A percentile compares a stretch with the other conserved stretches of the same genome.
phyloP scores from a whole-genome alignment of 2,888 invertebrate genomes.

The Dorcus parallelipipedus region DNA sequence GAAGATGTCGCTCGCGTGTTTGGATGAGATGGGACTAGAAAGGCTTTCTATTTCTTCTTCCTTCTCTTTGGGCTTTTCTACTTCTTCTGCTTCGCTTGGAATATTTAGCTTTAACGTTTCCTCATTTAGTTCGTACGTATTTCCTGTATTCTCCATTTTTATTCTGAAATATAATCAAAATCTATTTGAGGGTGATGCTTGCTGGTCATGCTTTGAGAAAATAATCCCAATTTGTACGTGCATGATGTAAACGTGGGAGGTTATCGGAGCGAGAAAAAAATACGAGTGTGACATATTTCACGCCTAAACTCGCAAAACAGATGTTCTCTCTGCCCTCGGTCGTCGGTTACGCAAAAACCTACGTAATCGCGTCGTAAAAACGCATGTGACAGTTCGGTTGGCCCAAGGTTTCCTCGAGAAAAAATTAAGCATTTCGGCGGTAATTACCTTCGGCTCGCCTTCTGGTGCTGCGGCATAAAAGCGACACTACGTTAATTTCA shows the following conservation, averaged over 20 bases:
- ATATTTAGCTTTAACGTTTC: neutral
- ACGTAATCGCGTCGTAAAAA: too few relatives aligned
- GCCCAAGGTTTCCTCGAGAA: too few relatives aligned
- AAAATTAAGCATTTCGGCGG: too few relatives aligned
- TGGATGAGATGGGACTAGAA: neutral
- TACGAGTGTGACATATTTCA: neutral
- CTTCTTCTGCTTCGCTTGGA: neutral
- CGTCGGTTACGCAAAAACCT: too few relatives aligned
- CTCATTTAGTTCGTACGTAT: neutral
- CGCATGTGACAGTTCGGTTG: too few relatives aligned
- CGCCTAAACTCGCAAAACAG: conserved; percentile 1
- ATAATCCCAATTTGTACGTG: too few relatives aligned
- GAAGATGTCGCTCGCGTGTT: conserved; percentile 2
- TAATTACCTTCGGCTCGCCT: too few relatives aligned
- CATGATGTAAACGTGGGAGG: too few relatives aligned
- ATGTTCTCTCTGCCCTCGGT: neutral
- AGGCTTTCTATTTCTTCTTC: neutral
- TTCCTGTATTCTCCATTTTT: conserved; percentile 3
- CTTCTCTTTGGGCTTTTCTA: neutral
- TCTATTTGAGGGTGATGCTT: neutral
- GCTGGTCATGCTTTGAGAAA: too few relatives aligned
- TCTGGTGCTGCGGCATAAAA: neutral
- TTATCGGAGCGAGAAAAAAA: neutral
- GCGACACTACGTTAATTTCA: conserved; percentile 11
- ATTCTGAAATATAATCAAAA: neutral